Base-by-base conservation (phyloP, 1,140 invertebrate genomes). In the Proctacanthus coquilletti region DNA sequence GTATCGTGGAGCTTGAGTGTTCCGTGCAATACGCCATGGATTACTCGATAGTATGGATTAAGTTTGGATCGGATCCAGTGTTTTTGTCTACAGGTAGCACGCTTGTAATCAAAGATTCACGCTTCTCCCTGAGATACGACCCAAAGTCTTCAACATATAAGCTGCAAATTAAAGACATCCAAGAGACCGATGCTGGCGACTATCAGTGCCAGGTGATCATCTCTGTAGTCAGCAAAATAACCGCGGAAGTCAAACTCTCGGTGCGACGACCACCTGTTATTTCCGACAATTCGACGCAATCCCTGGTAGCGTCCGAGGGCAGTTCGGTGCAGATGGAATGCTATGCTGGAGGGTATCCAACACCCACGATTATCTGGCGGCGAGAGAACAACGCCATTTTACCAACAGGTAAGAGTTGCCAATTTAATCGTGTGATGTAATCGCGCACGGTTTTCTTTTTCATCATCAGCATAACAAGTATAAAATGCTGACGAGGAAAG, bases 381-480 rank as follows among this genome's bases (percentile, higher is more conserved):
- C 70, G 88, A 45, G 85, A 92, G 63, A 92, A 93, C 56, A 91
- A 92, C 64, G 86, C 84, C 31, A 80, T 93, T 44, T 63, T 94
- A 45, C 85, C 88, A 4, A 91, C 84, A 17, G 86, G 86, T 44
- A 80, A 80, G n/a, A n/a, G n/a, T n/a, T n/a, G n/a, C n/a, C n/a
- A n/a, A n/a, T n/a, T n/a, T n/a, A n/a, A n/a, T n/a, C n/a, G n/a
- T n/a, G n/a, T n/a, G n/a, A n/a, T n/a, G n/a, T n/a, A n/a, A n/a
- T n/a, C n/a, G n/a, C n/a, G n/a, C n/a, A n/a, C n/a, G n/a, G n/a
- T n/a, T n/a, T n/a, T n/a, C n/a, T n/a, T n/a, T n/a, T n/a, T n/a
- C n/a, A n/a, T n/a, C n/a, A n/a, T n/a, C n/a, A n/a, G n/a, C n/a
- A n/a, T n/a, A n/a, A n/a, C n/a, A n/a, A n/a, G n/a, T n/a, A n/a